These are phyloP conservation scores for Trichogramma dendrolimi DNA, from an alignment of 2,888 invertebrate genomes.

Conservation along the genomic window DNA sequence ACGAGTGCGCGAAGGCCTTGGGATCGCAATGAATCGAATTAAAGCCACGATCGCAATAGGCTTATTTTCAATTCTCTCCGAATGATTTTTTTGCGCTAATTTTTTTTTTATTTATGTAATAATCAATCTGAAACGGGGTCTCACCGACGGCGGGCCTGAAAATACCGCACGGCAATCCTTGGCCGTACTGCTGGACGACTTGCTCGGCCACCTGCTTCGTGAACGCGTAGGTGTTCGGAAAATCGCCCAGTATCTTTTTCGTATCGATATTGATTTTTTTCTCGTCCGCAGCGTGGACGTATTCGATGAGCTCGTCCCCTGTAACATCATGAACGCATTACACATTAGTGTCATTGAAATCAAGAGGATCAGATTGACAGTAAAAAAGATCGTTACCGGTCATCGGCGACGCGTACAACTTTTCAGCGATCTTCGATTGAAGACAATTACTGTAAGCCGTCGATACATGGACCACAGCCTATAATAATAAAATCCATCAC, in stretches of 20 bases:
- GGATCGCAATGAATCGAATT: too few relatives aligned
- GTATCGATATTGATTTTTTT: constrained; percentile 45
- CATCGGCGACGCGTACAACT: constrained; percentile 50
- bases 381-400: constrained; percentile 49
- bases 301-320: constrained; percentile 47
- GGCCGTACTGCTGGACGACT: constrained; percentile 56
- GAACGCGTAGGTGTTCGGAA: constrained; percentile 71
- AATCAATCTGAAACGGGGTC: constrained; percentile 25
- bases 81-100: not conserved
- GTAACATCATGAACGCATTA: constrained; percentile 2
- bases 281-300: constrained; percentile 47
- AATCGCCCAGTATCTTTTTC: constrained; percentile 47
- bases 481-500: constrained; percentile 23
- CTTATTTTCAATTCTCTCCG: too few relatives aligned
- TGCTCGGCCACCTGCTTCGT: constrained; percentile 71
- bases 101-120: not conserved
- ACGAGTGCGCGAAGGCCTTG: too few relatives aligned
- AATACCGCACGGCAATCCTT: constrained; percentile 61
- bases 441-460: constrained; percentile 76
- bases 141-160: constrained; percentile 68
- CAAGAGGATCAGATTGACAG: not conserved
- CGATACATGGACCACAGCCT: constrained; percentile 73
- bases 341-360: constrained; percentile 1
- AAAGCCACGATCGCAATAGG: too few relatives aligned
- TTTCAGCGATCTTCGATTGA: constrained; percentile 47